Evolutionary conservation across 2,888 invertebrate genomes (phyloP).

Genomic region (Tupiocoris notatus): DNA sequence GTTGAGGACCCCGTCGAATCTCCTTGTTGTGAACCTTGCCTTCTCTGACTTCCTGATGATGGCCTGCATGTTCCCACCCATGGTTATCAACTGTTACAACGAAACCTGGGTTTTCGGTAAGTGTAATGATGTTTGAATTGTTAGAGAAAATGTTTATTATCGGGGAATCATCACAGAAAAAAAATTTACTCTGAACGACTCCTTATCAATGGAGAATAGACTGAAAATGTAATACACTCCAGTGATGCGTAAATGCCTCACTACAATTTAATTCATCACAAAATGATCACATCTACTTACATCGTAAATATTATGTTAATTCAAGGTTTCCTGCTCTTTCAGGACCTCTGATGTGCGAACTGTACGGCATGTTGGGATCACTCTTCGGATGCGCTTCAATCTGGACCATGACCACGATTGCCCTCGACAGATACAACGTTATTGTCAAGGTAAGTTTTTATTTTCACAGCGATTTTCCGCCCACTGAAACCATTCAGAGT

Average conservation of each 20-base stretch:
- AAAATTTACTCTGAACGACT: too few species aligned
- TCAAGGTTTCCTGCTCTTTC: slow-evolving; percentile 19
- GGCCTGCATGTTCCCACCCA: slow-evolving; percentile 76
- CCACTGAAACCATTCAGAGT: too few species aligned
- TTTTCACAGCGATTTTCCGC: too few species aligned
- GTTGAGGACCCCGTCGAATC: slow-evolving; percentile 84
- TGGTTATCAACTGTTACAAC: slow-evolving; percentile 80
- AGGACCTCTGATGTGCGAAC: slow-evolving; percentile 80
- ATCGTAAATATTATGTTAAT: slow-evolving; percentile 1
- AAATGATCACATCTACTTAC: too few species aligned
- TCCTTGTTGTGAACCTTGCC: slow-evolving; percentile 86
- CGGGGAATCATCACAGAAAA: too few species aligned
- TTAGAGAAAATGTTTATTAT: too few species aligned
- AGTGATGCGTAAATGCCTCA: background rate
- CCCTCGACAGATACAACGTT: slow-evolving; percentile 89
- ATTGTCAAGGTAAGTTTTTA: slow-evolving; percentile 66
- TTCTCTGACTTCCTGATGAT: slow-evolving; percentile 90
- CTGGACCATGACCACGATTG: slow-evolving; percentile 90
- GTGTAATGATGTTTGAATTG: too few species aligned
- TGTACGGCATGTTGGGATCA: slow-evolving; percentile 84
- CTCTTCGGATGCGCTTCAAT: slow-evolving; percentile 87
- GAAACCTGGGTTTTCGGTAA: slow-evolving; percentile 68
- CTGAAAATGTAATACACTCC: background rate
- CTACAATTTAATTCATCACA: too few species aligned
- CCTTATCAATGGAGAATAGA: too few species aligned